Evolutionary conservation across 2,113 vertebrate genomes (phyloP), one percentile per base, ranked within the genome.

Genomic region (Trematomus loennbergii): DNA sequence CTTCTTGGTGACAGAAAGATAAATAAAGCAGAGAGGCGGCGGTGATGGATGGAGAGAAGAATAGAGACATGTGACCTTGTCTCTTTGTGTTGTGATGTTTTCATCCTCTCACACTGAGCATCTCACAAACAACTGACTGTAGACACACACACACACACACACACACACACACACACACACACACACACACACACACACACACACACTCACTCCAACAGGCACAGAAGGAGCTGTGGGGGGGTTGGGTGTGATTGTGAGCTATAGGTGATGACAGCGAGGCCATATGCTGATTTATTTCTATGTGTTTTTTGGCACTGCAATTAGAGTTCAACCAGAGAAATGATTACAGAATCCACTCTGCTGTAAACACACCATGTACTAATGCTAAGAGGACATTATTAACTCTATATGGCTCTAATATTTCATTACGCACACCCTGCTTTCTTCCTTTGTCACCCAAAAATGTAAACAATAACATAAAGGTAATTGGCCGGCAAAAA

Each of bases 201-300:
- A 50, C 17, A 16, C 11, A 5, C 48, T 58, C 57, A 52, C 72
- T 69, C 48, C 58, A 54, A 67, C 33, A 59, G 12, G 6, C 54
- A 18, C 87, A 87, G 61, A 79, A 69, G 79, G 87, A 80, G 73
- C 67, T 64, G 67, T 68, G 67, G 74, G 66, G 46, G 81, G 71
- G 82, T 40, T 84, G 90, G 88, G 84, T 90, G 89, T 91, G 88
- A 88, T 87, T 84, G 72, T 78, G 82, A 83, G 74, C 87, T 89
- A 88, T 90, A 88, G 90, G 88, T 85, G 88, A 86, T 85, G 84
- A 90, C 86, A 89, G 88, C 85, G 74, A 69, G 60, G 74, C 90
- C 91, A 93, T 92, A 92, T 93, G 91, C 73, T 79, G 69, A 82
- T 84, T 54, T 82, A 80, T 92, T 87, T 83, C 60, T 58, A 60